Evolutionary conservation across 64 coral and sea anemone species (phyloP).

Genomic region (Montipora sp.): DNA sequence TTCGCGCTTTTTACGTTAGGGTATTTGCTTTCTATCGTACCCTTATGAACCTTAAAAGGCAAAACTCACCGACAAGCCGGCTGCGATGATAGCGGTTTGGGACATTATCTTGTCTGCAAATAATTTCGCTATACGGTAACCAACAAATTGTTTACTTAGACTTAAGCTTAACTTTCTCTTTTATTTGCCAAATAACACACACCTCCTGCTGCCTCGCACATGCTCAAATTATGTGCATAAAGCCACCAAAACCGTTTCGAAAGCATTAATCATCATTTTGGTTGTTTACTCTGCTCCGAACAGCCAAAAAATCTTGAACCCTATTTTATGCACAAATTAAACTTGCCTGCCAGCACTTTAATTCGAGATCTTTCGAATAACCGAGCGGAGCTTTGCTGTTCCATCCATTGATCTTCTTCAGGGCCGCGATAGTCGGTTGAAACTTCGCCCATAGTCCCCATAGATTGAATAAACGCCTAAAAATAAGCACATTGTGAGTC

Average conservation of each 20-base stretch:
- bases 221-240: conserved; percentile 7
- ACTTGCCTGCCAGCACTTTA: conserved; percentile 95
- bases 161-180: neutral
- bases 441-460: conserved; percentile 97
- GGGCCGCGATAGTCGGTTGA: conserved; percentile 69
- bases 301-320: too few species aligned
- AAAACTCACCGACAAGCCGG: too few species aligned
- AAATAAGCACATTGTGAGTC: neutral
- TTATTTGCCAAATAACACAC: neutral
- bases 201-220: neutral
- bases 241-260: neutral
- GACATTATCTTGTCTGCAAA: too few species aligned
- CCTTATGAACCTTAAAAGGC: too few species aligned
- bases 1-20: too few species aligned
- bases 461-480: conserved; percentile 95
- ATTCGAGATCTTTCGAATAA: conserved; percentile 99
- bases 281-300: neutral
- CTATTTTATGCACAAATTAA: neutral
- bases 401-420: conserved; percentile 90
- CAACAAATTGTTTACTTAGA: neutral
- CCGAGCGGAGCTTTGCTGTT: conserved; percentile 90
- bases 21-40: too few species aligned
- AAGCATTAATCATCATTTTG: neutral
- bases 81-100: too few species aligned
- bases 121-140: neutral